phyloP scores from a whole-genome alignment of 2,888 invertebrate species.

The Meteorus colon region DNA sequence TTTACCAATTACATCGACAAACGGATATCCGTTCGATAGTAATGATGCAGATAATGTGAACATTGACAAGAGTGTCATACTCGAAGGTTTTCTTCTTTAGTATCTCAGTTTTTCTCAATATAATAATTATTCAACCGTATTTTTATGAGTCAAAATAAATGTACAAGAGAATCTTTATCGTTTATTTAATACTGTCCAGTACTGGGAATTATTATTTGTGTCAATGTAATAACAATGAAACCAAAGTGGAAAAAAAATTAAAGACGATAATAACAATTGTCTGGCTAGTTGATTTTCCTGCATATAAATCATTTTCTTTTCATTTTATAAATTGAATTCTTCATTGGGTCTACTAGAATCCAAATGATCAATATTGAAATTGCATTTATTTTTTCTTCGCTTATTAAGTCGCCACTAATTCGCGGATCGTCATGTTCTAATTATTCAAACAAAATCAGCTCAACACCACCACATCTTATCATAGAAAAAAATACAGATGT shows the following conservation, averaged over 20 bases:
- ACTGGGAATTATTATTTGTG: conserved; percentile 13
- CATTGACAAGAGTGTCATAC: not conserved
- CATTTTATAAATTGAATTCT: too few species aligned
- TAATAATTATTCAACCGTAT: not conserved
- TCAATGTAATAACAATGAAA: not conserved
- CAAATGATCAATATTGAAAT: too few species aligned
- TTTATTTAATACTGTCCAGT: not conserved
- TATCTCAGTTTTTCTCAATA: not conserved
- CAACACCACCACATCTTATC: too few species aligned
- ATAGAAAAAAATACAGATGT: too few species aligned
- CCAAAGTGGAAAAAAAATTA: not conserved
- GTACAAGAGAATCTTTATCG: not conserved
- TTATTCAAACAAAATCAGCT: too few species aligned
- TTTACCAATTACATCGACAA: conserved; percentile 32
- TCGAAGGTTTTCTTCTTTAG: not conserved
- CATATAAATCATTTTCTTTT: too few species aligned
- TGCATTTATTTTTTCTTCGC: too few species aligned
- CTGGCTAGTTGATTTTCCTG: not conserved
- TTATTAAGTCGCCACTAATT: too few species aligned
- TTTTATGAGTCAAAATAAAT: conserved; percentile 4
- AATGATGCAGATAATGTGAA: conserved; percentile 34
- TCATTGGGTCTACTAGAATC: too few species aligned
- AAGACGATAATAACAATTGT: not conserved
- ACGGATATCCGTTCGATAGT: conserved; percentile 43
- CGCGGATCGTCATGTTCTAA: too few species aligned